phyloP scores from a whole-genome alignment of 1,140 invertebrate genomes.

The Heliconius hewitsoni region DNA sequence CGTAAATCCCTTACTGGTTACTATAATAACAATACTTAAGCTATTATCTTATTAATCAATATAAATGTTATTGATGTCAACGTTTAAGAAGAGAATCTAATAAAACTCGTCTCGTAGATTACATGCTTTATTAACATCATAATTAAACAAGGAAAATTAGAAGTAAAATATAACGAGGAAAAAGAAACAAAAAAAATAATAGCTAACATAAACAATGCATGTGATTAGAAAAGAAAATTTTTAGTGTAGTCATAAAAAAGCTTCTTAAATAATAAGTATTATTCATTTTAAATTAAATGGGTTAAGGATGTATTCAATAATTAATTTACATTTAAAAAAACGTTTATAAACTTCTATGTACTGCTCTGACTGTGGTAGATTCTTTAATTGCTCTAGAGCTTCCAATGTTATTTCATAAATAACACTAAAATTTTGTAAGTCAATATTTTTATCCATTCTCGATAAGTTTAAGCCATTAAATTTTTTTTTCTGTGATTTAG shows the following conservation, averaged over 20 bases:
- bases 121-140: neutral
- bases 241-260: neutral
- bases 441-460: conserved; percentile 4
- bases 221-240: neutral
- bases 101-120: neutral
- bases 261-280: neutral
- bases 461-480: neutral
- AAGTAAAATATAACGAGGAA: neutral
- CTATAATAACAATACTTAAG: too few species aligned
- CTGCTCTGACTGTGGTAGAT: conserved; percentile 2
- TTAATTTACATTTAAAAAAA: neutral
- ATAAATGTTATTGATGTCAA: neutral
- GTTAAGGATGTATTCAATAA: neutral
- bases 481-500: neutral
- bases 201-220: neutral
- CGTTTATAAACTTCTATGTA: conserved; percentile 16
- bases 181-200: neutral
- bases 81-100: neutral
- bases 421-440: neutral
- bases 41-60: too few species aligned
- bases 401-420: neutral
- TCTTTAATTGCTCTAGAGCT: neutral
- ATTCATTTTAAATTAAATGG: neutral
- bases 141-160: neutral
- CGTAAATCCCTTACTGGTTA: too few species aligned